A percentile compares a stretch with the other conserved stretches of the same genome.
Conservation (phyloP, 2,797 vertebrate species). For the Phalloptychus januarius region DNA sequence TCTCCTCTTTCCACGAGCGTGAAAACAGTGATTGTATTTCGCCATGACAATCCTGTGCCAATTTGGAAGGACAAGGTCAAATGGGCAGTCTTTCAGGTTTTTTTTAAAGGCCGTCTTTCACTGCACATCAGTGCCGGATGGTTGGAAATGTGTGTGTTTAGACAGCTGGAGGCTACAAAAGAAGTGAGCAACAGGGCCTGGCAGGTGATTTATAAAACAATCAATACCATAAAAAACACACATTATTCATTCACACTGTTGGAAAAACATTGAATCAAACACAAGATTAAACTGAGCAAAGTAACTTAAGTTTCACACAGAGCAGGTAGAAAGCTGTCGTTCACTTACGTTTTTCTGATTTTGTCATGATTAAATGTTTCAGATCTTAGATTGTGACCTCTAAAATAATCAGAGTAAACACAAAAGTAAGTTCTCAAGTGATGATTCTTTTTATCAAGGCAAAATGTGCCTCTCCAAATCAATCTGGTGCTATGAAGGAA, state of each 20-base stretch:
- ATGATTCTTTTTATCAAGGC: not conserved
- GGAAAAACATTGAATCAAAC: not conserved
- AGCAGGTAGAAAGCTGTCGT: not conserved
- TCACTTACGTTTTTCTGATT: not conserved
- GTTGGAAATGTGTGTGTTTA: constrained; percentile 12
- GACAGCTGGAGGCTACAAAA: constrained; percentile 17
- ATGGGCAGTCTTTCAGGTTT: constrained; percentile 29
- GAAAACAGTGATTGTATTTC: constrained; percentile 80
- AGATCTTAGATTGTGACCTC: not conserved
- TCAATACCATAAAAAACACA: not conserved
- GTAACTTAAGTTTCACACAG: not conserved
- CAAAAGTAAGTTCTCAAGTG: not conserved
- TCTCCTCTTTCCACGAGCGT: constrained; percentile 59
- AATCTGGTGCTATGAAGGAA: not conserved
- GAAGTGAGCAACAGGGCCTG: constrained; percentile 6
- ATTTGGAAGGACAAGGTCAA: constrained; percentile 76
- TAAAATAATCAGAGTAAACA: not conserved
- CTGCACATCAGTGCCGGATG: constrained; percentile 36
- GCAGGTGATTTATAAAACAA: not conserved
- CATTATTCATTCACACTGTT: not conserved
- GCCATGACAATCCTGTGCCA: constrained; percentile 72
- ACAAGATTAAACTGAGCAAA: not conserved
- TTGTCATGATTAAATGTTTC: not conserved
- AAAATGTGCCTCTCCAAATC: not conserved
- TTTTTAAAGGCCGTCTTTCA: constrained; percentile 35